Base-by-base conservation (phyloP, 2,888 invertebrate species). In the Tubiluchus corallicola region DNA sequence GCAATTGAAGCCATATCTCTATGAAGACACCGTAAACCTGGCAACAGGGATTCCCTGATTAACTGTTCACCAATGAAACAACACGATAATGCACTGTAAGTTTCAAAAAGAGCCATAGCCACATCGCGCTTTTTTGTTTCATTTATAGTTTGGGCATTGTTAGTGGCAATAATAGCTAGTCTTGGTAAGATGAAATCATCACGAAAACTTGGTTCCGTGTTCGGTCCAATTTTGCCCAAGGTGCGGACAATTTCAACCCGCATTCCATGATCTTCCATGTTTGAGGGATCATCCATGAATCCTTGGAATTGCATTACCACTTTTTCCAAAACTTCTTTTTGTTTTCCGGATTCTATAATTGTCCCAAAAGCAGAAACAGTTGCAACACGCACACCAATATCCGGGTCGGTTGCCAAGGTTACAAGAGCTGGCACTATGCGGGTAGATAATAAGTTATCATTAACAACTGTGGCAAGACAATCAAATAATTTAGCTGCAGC, bases 391-490 rank as follows among this genome's bases (percentile, higher is more conserved):
- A 77, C 76, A 50, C 68, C 76, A 74, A 73, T 62, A 56, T 78
- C 75, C 47, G 71, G 67, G 60, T 79, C 78, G 56, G 70, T 75
- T 29, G 76, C 75, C 37, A 79, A 63, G 0, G 78, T 78, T 38
- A 78, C 72, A 17, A 78, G 68, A 18, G 77, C 77, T n/a, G 77
- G 77, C 17, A 74, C 69, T 38, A 77, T 68, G 56, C 74, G 69
- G 3, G 71, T 62, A 21, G 70, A 69, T 15, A 75, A 65, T 44
- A 74, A 60, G 39, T 62, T 63, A 49, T 76, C 74, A 43, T 67
- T 66, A 41, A 75, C 68, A 40, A 64, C 63, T 40, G 68, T 66
- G 45, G 75, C 67, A 20, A 74, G 62, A 29, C 69, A 61, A 48
- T 71, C 69, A 60, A 77, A 73, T 43, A 78, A 58, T 37, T 67